phyloP scores from a whole-genome alignment of 2,888 invertebrate genomes.

The Synergus japonicus region DNA sequence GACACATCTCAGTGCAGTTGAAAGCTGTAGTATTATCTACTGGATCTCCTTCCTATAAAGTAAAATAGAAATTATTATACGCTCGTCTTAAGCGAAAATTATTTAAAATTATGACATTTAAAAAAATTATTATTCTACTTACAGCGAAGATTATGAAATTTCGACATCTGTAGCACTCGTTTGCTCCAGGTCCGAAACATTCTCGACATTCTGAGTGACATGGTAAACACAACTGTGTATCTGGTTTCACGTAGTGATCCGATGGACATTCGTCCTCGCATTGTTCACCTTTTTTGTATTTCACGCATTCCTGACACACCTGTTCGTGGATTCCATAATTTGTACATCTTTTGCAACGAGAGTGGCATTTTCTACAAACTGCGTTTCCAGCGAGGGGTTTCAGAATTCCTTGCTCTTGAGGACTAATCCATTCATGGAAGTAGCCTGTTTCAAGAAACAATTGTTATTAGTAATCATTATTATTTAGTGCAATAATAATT shows the following conservation, averaged over 20 bases:
- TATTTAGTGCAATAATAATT: no score
- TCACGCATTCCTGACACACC: constrained; percentile 92
- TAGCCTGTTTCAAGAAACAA: constrained; percentile 80
- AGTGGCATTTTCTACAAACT: constrained; percentile 94
- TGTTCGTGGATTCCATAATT: constrained; percentile 92
- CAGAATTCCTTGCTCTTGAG: constrained; percentile 84
- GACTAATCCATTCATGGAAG: constrained; percentile 91
- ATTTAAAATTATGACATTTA: not conserved
- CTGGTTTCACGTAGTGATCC: constrained; percentile 90
- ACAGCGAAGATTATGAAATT: constrained; percentile 85
- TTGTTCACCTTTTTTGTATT: constrained; percentile 91
- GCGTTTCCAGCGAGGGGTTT: constrained; percentile 90
- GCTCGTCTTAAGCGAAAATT: no score
- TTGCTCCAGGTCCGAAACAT: constrained; percentile 87
- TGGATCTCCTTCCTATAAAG: constrained; percentile 78
- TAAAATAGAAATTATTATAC: not conserved
- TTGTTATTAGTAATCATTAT: constrained; percentile 3
- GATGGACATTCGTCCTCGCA: constrained; percentile 93
- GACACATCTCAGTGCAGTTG: constrained; percentile 92
- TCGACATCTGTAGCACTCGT: constrained; percentile 88
- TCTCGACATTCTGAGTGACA: constrained; percentile 92
- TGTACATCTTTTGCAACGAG: constrained; percentile 91
- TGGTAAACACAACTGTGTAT: constrained; percentile 84
- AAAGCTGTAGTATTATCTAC: constrained; percentile 84
- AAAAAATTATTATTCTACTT: constrained; percentile 50